These are phyloP conservation scores for Drosophila greeni DNA, from an alignment of 2,888 invertebrate genomes.

Conservation along the genomic window DNA sequence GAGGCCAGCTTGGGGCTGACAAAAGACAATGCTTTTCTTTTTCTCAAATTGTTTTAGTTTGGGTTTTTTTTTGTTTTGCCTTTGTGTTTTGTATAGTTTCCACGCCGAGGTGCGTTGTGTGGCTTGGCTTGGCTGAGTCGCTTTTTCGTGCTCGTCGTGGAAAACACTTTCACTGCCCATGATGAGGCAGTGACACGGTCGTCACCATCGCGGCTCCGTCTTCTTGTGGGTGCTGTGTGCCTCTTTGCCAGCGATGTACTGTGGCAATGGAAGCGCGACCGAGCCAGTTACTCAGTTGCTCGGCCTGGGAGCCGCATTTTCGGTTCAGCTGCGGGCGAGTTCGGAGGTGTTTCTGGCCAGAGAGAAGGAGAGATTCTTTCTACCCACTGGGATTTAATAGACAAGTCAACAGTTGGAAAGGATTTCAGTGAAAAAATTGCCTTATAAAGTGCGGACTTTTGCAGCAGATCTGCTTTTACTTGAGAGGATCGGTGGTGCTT, in stretches of 20 bases:
- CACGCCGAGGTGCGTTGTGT: conserved; percentile 65
- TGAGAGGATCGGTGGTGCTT: background rate
- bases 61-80: conserved; percentile 16
- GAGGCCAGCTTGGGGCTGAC: conserved; percentile 13
- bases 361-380: background rate
- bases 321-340: conserved; percentile 52
- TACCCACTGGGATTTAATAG: background rate
- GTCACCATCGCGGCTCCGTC: conserved; percentile 36
- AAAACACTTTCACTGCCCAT: conserved; percentile 77
- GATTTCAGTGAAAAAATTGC: background rate
- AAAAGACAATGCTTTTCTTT: conserved; percentile 72
- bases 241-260: conserved; percentile 46
- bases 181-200: conserved; percentile 70
- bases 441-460: background rate
- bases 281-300: conserved; percentile 57
- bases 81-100: conserved; percentile 49
- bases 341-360: conserved; percentile 51
- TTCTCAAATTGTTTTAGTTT: conserved; percentile 41
- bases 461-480: background rate
- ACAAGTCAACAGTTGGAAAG: background rate
- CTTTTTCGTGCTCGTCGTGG: conserved; percentile 64
- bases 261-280: conserved; percentile 71
- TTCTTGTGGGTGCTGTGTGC: conserved; percentile 50
- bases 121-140: conserved; percentile 34
- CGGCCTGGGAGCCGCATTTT: conserved; percentile 60